Base-by-base conservation (phyloP, 2,888 invertebrate genomes). In the Graphium colonna region DNA sequence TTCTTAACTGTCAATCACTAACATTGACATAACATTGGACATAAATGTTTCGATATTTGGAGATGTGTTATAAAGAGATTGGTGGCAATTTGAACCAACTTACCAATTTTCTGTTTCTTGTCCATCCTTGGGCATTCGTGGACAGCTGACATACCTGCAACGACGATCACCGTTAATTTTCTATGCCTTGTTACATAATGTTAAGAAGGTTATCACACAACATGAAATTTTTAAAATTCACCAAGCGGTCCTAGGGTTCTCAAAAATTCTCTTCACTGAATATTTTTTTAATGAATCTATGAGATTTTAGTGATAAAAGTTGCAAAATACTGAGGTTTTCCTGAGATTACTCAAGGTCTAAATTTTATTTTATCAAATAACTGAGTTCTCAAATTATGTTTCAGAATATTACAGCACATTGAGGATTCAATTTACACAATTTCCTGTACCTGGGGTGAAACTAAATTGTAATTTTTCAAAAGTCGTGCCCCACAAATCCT, bases 401-500 rank as follows among this genome's bases (percentile, higher is more conserved):
- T 48, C 1, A 48, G 38, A 41, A 28, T 38, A 46, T 45, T 45
- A 52, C 48, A 56, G 52, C 59, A 60, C 53, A 56, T 61, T 60
- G 60, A 64, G 60, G 56, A 56, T 58, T 57, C 56, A 82, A 77
- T 75, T 73, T 65, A 59, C 64, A 61, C 55, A 65, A 66, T 75
- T 71, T 71, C 67, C 54, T 75, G 77, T 92, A 94, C 96, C 94
- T 96, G 95, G 82, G 92, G 93, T 74, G 92, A 83, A 77, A 92
- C 86, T 76, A 92, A 90, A 85, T 92, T 92, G 88, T 91, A 92
- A 71, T 93, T 91, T 92, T 94, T 95, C 77, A 96, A 92, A 87
- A 96, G 92, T 85, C 94, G 93, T 82, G 94, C 93, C 90, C 95
- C 94, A 91, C 93, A 95, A 92, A 96, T 93, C 91, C 95, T 93